A percentile compares a stretch with the other conserved stretches of the same genome.
Evolutionary conservation across 2,888 invertebrate genomes (phyloP).

Genomic region (Cybosia mesomella): DNA sequence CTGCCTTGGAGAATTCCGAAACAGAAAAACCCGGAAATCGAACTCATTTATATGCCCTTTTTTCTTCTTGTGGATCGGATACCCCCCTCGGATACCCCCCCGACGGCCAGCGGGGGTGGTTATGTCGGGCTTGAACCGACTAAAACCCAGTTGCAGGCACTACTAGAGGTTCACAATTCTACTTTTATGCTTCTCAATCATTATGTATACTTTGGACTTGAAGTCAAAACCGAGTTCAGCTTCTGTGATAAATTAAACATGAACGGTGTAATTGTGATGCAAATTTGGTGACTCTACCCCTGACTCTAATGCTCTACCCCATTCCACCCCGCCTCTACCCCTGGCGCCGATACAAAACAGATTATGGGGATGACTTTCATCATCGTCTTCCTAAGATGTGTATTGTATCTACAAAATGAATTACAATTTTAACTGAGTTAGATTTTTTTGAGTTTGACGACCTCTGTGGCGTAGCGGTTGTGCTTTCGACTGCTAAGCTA

Average conservation of each 20-base stretch:
- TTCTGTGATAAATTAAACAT: constrained; percentile 40
- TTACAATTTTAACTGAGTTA: neutral
- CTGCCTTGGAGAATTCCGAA: too few relatives aligned
- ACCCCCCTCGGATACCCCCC: too few relatives aligned
- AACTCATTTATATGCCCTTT: too few relatives aligned
- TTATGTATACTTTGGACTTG: neutral
- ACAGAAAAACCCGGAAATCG: too few relatives aligned
- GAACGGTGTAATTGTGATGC: constrained; percentile 39
- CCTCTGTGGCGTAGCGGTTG: too few relatives aligned
- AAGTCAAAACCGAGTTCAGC: neutral
- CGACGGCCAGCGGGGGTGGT: too few relatives aligned
- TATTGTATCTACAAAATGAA: neutral
- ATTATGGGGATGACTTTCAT: constrained; percentile 16
- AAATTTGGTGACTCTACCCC: constrained; percentile 28
- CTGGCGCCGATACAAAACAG: neutral
- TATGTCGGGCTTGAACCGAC: too few relatives aligned
- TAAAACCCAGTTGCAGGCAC: too few relatives aligned
- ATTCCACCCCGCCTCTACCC: neutral
- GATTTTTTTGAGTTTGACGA: too few relatives aligned
- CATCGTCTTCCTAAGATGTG: constrained; percentile 8
- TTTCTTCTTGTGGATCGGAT: too few relatives aligned
- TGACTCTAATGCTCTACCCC: neutral
- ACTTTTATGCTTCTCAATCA: neutral
- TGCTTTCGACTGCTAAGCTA: too few relatives aligned
- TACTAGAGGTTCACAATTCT: too few relatives aligned